phyloP scores from a whole-genome alignment of 2,888 invertebrate genomes.

The Ligdia adustata region DNA sequence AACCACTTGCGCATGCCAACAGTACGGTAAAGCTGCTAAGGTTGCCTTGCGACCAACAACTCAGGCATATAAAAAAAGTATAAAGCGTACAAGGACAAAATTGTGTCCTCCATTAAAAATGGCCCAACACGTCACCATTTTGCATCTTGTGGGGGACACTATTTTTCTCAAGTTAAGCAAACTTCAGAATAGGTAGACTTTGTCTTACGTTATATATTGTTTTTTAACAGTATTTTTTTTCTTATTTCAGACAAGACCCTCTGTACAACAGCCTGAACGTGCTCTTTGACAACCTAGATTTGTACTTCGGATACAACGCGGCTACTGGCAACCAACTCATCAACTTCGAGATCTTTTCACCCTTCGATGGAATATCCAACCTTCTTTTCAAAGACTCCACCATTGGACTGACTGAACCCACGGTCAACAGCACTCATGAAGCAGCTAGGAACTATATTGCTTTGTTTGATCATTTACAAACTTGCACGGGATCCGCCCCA shows the following conservation, averaged over 20 bases:
- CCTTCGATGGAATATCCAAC: conserved; percentile 78
- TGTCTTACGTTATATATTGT: neutral
- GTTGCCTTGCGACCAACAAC: no score
- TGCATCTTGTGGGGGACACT: no score
- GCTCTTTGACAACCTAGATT: conserved; percentile 74
- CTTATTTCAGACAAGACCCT: conserved; percentile 60
- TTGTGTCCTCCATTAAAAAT: no score
- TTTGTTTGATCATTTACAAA: conserved; percentile 74
- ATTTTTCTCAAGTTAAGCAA: neutral
- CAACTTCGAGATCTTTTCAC: conserved; percentile 83
- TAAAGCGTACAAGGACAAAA: no score
- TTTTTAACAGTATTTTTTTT: neutral
- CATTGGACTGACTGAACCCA: conserved; percentile 77
- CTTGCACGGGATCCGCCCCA: conserved; percentile 58
- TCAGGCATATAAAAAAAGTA: no score
- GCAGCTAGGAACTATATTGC: conserved; percentile 83
- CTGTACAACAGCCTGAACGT: conserved; percentile 58
- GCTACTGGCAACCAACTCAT: conserved; percentile 59
- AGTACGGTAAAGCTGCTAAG: no score
- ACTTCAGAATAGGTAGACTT: neutral
- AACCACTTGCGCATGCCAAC: no score
- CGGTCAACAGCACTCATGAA: conserved; percentile 52
- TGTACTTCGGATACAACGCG: conserved; percentile 78
- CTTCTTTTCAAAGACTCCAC: conserved; percentile 86
- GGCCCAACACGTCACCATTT: no score